These are phyloP conservation scores for Amphipyra berbera DNA, from an alignment of 2,888 invertebrate genomes.

Conservation along the genomic window DNA sequence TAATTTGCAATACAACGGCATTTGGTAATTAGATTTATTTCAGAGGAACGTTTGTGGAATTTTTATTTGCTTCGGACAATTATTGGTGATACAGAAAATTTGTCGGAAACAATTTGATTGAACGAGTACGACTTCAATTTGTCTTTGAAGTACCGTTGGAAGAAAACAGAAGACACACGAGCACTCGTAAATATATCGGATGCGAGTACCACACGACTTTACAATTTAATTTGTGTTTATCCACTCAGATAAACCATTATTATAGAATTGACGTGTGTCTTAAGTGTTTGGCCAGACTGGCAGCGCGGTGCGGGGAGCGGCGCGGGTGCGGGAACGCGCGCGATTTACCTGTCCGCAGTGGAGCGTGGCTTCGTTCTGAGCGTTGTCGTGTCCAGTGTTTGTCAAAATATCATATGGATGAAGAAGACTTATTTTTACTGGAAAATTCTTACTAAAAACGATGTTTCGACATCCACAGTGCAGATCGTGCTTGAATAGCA, in stretches of 20 bases:
- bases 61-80: conserved; percentile 31
- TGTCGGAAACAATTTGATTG: conserved; percentile 16
- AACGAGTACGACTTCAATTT: conserved; percentile 9
- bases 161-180: neutral
- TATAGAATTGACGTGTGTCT: neutral
- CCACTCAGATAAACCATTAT: neutral
- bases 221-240: neutral
- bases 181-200: neutral
- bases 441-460: no score
- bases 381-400: no score
- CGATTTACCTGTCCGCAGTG: no score
- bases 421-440: no score
- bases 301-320: no score
- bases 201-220: neutral
- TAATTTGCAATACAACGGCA: conserved; percentile 53
- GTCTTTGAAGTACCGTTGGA: neutral
- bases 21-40: conserved; percentile 51
- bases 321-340: no score
- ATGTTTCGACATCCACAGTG: no score
- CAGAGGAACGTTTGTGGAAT: conserved; percentile 34
- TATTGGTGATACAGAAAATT: conserved; percentile 20
- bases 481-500: no score
- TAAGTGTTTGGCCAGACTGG: no score
- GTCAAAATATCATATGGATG: no score
- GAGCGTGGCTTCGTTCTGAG: no score